A percentile compares a stretch with the other conserved stretches of the same genome.
phyloP scores from a whole-genome alignment of 2,888 invertebrate species.

The Podotricha telesiphe region DNA sequence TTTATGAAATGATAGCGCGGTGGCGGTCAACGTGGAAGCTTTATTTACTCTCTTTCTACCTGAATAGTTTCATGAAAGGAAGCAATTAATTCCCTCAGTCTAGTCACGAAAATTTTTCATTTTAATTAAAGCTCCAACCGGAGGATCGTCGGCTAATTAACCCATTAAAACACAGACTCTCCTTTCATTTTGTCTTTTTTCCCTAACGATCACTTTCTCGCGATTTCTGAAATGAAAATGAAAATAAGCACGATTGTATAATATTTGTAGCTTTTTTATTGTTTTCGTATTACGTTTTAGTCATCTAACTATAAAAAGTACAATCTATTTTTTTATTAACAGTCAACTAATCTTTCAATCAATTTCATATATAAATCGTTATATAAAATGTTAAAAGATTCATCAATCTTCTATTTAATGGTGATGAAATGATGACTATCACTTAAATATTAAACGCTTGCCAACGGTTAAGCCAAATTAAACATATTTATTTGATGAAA shows the following conservation, averaged over 20 bases:
- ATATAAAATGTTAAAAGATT: constrained; percentile 1
- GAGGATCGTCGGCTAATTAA: constrained; percentile 81
- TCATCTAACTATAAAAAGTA: constrained; percentile 10
- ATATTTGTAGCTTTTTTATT: constrained; percentile 43
- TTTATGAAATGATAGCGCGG: constrained; percentile 26
- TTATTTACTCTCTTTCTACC: constrained; percentile 71
- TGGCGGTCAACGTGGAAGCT: constrained; percentile 47
- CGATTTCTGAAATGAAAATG: constrained; percentile 70
- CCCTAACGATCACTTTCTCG: constrained; percentile 74
- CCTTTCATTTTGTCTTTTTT: constrained; percentile 76
- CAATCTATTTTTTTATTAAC: not conserved
- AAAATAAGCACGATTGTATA: constrained; percentile 48
- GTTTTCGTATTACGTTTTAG: constrained; percentile 32
- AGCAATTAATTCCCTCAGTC: constrained; percentile 77
- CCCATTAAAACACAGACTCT: constrained; percentile 82
- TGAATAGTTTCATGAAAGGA: constrained; percentile 77
- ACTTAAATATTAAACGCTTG: constrained; percentile 1
- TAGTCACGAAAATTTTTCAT: constrained; percentile 82
- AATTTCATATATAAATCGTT: not conserved
- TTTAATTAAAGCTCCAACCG: constrained; percentile 80
- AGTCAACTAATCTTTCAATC: not conserved
- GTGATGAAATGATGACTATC: not conserved
- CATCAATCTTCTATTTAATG: not conserved
- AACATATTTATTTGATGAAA: constrained; percentile 33
- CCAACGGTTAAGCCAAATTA: constrained; percentile 1